Evolutionary conservation across 2,113 vertebrate species (phyloP), one percentile per base, ranked within the genome.

Genomic region (Thalassarche chlororhynchos): DNA sequence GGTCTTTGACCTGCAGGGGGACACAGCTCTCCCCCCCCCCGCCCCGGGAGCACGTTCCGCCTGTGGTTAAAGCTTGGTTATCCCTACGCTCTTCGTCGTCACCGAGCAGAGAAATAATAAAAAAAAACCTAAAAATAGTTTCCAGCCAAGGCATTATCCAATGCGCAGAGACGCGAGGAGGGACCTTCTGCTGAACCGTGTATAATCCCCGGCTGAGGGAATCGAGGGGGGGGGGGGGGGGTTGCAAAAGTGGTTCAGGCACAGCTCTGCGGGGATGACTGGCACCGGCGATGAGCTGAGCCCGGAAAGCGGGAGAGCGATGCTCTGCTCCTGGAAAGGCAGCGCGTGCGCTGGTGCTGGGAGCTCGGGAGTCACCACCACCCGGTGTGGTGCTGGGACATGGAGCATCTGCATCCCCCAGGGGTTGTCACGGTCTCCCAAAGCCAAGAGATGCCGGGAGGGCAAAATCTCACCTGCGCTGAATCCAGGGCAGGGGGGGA

Each of bases 71-170:
- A 14, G 20, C 81, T 17, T 6, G 29, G 10, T 40, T n/a, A 9
- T 55, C n/a, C 8, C 32, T 0, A 0, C 2, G 14, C 34, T 54
- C 21, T 21, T 28, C 84, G 4, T 11, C 9, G 4, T 14, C n/a
- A 17, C 17, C 5, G 6, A 8, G 6, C 4, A 1, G 47, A 62
- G 69, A 12, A 15, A 47, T 25, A 9, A 12, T 25, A 19, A 68
- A 20, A 46, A 19, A 19, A 46, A 46, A 19, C 46, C 42, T 29
- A 32, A 82, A 89, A 75, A 65, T 4, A 62, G n/a, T 8, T 9
- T 19, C 24, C 2, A 51, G 25, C 38, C 28, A 20, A 44, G 32
- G 25, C 14, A 9, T 38, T 34, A 6, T 13, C 23, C 55, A 1
- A 0, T 5, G 38, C 64, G 8, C 3, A 15, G 84, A 66, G 55